A percentile compares a stretch with the other conserved stretches of the same genome.
Evolutionary conservation across 1,140 invertebrate genomes (phyloP).

Genomic region (Tribolium madens): DNA sequence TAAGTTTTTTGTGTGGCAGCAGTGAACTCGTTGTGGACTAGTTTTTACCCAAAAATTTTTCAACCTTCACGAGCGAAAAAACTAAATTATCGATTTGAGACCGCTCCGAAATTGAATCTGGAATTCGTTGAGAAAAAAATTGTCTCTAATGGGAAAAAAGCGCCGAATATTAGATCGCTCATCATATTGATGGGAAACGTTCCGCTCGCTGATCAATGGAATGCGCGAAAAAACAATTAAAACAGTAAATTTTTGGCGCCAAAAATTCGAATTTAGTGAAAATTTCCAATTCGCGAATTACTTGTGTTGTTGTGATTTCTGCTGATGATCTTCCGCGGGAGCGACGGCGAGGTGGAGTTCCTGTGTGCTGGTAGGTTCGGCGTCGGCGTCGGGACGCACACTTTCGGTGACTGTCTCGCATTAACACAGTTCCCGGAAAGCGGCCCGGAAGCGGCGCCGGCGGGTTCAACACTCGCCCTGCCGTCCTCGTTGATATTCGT

Average conservation of each 20-base stretch:
- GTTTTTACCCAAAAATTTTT: constrained; percentile 60
- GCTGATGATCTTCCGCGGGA: constrained; percentile 63
- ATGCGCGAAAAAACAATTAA: neutral
- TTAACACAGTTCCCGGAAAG: constrained; percentile 41
- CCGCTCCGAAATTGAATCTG: constrained; percentile 59
- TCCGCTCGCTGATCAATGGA: neutral
- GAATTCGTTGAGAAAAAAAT: constrained; percentile 51
- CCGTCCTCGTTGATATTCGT: constrained; percentile 30
- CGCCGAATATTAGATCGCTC: constrained; percentile 29
- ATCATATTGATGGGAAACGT: constrained; percentile 24
- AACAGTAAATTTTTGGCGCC: constrained; percentile 1
- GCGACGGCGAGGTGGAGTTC: constrained; percentile 60
- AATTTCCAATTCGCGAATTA: constrained; percentile 6
- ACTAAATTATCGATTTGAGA: constrained; percentile 61
- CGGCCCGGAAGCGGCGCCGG: constrained; percentile 25
- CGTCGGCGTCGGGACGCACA: constrained; percentile 51
- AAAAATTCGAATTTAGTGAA: neutral
- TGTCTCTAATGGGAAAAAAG: constrained; percentile 22
- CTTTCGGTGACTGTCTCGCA: constrained; percentile 63
- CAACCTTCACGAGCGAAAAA: constrained; percentile 49
- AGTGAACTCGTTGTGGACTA: constrained; percentile 61
- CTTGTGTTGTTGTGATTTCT: constrained; percentile 64
- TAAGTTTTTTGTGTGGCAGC: constrained; percentile 54
- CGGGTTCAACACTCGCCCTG: constrained; percentile 16
- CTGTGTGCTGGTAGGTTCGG: constrained; percentile 54